These are phyloP conservation scores for Oenanthe melanoleuca DNA, from an alignment of 2,113 vertebrate genomes.

Conservation along the genomic window DNA sequence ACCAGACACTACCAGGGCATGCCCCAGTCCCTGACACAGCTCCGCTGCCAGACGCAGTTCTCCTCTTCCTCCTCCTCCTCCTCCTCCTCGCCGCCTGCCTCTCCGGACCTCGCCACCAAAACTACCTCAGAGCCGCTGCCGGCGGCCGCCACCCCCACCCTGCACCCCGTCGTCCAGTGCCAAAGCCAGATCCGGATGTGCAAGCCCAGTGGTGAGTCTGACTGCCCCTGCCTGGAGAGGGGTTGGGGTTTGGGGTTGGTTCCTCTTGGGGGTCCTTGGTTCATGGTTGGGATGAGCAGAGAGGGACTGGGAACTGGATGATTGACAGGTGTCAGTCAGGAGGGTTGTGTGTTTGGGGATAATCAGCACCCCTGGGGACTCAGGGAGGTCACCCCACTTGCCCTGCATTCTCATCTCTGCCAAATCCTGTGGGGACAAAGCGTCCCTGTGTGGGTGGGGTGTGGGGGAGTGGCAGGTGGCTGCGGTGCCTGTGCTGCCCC, in stretches of 20 bases:
- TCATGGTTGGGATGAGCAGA: background rate
- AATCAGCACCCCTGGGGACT: background rate
- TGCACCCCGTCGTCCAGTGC: conserved; percentile 82
- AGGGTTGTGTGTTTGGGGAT: accelerated
- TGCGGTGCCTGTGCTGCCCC: accelerated
- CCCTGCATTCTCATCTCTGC: background rate
- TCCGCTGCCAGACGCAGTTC: conserved; percentile 95
- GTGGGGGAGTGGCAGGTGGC: background rate
- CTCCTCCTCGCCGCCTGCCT: conserved; percentile 52
- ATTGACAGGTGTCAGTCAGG: background rate
- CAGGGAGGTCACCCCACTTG: background rate
- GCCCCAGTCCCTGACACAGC: conserved; percentile 93
- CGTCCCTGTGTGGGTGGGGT: background rate
- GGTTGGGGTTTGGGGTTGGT: background rate
- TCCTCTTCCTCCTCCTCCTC: conserved; percentile 67
- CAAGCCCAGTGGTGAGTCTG: conserved; percentile 85
- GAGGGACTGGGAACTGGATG: background rate
- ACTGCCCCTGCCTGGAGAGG: accelerated
- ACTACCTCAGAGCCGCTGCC: conserved; percentile 85
- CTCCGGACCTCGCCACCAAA: conserved; percentile 81
- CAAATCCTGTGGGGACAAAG: background rate
- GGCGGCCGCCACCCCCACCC: background rate
- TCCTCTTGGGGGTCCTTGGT: no score
- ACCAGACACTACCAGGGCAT: conserved; percentile 99
- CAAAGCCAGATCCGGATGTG: conserved; percentile 94